phyloP scores from a whole-genome alignment of 2,888 invertebrate genomes.

The Abrostola triplasia region DNA sequence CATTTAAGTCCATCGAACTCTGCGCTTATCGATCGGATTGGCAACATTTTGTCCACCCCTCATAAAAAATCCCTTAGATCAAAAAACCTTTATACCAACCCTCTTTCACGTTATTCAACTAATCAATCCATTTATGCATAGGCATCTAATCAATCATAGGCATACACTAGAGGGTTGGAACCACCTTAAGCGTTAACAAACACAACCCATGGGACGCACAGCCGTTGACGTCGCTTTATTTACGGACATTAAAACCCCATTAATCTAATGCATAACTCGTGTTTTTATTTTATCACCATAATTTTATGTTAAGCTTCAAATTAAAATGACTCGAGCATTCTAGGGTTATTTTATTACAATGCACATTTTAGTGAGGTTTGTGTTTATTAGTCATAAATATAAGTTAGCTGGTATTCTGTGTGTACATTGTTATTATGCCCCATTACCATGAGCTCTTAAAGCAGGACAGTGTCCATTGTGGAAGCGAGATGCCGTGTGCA shows the following conservation, averaged over 20 bases:
- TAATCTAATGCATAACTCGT: constrained; percentile 75
- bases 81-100: background rate
- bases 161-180: constrained; percentile 25
- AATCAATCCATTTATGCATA: constrained; percentile 6
- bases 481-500: too few species aligned
- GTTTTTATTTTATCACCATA: constrained; percentile 65
- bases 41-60: background rate
- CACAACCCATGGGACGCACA: constrained; percentile 37
- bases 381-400: constrained; percentile 22
- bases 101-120: background rate
- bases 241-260: constrained; percentile 71
- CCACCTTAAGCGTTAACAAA: constrained; percentile 40
- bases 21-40: too few species aligned
- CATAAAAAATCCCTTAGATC: background rate
- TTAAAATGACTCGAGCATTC: constrained; percentile 38
- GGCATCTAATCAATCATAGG: constrained; percentile 47
- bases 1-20: too few species aligned
- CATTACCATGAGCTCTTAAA: too few species aligned
- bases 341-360: constrained; percentile 43
- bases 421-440: too few species aligned
- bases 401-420: constrained; percentile 1
- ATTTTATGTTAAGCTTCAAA: constrained; percentile 59
- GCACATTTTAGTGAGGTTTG: constrained; percentile 10
- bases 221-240: constrained; percentile 45
- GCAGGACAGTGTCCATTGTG: too few species aligned